phyloP scores from a whole-genome alignment of 2,888 invertebrate species.

The Oscheius onirici region DNA sequence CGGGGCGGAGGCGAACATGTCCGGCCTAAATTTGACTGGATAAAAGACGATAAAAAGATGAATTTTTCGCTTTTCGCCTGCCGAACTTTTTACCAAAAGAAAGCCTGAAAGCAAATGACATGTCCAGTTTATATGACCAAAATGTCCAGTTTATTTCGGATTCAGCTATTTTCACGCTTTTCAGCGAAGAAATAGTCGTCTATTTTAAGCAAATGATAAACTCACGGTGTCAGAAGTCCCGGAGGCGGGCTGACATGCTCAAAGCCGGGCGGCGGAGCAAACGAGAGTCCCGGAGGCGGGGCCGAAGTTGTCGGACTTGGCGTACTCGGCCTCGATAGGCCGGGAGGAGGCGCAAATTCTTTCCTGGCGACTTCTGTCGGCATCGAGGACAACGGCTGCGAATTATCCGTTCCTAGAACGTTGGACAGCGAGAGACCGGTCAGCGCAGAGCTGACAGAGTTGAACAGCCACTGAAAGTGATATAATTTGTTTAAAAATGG shows the following conservation, averaged over 20 bases:
- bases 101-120: no score
- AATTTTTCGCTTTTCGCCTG: no score
- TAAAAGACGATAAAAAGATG: no score
- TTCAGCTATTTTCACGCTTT: no score
- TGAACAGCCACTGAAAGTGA: slow-evolving; percentile 25
- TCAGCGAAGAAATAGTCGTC: no score
- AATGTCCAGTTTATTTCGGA: no score
- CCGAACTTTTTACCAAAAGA: no score
- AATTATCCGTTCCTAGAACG: slow-evolving; percentile 20
- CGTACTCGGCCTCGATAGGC: neutral
- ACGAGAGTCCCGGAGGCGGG: neutral
- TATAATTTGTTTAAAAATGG: neutral
- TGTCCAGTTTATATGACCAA: no score
- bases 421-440: slow-evolving; percentile 21
- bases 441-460: slow-evolving; percentile 10
- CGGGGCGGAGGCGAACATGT: slow-evolving; percentile 37
- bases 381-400: slow-evolving; percentile 19
- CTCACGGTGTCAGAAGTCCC: neutral
- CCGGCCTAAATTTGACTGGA: no score
- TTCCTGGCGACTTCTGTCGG: neutral
- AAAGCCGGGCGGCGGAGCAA: slow-evolving; percentile 25
- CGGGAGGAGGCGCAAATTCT: slow-evolving; percentile 6
- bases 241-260: slow-evolving; percentile 4
- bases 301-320: neutral
- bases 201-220: neutral